Base-by-base conservation (phyloP, 2,888 invertebrate genomes). In the Halocaridina rubra region DNA sequence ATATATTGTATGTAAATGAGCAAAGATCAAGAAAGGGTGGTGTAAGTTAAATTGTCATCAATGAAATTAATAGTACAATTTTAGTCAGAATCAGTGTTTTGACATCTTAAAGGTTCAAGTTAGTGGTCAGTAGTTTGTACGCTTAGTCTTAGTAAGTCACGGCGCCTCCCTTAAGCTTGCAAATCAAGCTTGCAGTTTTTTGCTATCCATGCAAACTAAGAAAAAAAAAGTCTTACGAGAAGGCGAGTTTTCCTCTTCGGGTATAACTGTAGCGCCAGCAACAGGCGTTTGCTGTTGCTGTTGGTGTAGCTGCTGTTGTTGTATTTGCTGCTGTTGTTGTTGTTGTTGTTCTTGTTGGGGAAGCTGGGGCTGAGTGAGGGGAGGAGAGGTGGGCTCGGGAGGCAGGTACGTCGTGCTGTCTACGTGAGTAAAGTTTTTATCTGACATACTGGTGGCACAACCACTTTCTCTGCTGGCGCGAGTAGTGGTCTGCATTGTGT, bases 361-460 rank as follows among this genome's bases (percentile, higher is more conserved):
- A 32, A 57, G 61, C 16, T 69, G 84, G 71, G 79, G 71, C 61
- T 77, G 77, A 67, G 71, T 82, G 67, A 82, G 82, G 78, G 82
- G 78, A 46, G 84, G 84, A 61, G 84, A 84, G 74, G 84, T 74
- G 84, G 84, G 84, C 24, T 72, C 79, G 27, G 78, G 78, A 59
- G 84, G 84, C 39, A 84, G 84, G 74, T 79, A 84, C 78, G 84
- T 84, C 19, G 84, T 84, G 29, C 84, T 84, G 79, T 84, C 84
- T 79, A 84, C 84, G 30, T 78, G 59, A 61, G 78, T 84, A 32
- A 84, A 67, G 53, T 57, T 84, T 59, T 79, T 78, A 33, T 78
- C 84, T 19, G 78, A 74, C 33, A 78, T 33, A 32, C 74, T 84
- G 72, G 39, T 79, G 22, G 61, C 46, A 64, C 75, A 61, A 81